Conservation (phyloP, 2,888 invertebrate genomes). For the Dolichopus griseipennis region DNA sequence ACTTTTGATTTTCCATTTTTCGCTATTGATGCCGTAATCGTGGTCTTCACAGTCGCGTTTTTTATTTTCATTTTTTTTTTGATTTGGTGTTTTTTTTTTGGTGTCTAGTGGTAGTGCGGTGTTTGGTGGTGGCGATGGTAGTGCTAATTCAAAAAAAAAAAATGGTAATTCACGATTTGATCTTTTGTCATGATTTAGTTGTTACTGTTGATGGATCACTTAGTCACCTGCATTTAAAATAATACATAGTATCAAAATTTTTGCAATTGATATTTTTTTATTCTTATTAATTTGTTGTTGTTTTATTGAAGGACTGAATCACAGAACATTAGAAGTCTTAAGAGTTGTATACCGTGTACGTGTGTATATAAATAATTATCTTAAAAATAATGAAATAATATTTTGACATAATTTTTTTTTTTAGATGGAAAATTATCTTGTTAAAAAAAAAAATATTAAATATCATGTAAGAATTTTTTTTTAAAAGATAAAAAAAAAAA, state of each 20-base stretch:
- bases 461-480: no score
- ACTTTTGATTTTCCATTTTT: no score
- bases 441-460: neutral
- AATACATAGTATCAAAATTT: no score
- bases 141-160: neutral
- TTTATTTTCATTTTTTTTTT: no score
- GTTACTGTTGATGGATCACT: conserved; percentile 1
- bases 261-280: neutral
- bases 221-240: neutral
- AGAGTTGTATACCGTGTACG: neutral
- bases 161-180: neutral
- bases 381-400: neutral
- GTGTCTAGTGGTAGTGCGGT: neutral
- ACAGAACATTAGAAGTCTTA: neutral
- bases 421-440: neutral
- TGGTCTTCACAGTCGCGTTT: no score
- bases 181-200: neutral
- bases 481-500: no score
- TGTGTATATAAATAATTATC: no score
- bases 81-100: no score
- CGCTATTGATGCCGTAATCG: no score
- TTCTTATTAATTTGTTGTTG: no score
- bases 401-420: neutral
- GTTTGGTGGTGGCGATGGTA: neutral
- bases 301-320: neutral